Evolutionary conservation across 2,113 vertebrate species (phyloP), one percentile per base, ranked within the genome.

Genomic region (Peucedramus taeniatus): DNA sequence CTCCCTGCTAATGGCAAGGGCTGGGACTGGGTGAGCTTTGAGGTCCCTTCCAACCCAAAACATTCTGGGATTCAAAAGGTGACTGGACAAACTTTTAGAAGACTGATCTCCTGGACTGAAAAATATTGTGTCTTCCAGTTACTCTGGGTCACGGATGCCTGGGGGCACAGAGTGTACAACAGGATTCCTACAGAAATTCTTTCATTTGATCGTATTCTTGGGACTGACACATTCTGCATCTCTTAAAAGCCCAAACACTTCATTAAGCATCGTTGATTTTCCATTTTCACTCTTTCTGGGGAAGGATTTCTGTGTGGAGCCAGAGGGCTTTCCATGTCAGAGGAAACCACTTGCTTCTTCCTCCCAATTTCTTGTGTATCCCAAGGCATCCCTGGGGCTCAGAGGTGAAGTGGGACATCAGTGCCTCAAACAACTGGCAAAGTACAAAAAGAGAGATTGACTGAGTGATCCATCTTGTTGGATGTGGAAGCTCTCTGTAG

Each of bases 171-270:
- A 31, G 15, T 57, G 9, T 74, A 1, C 28, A 23, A 50, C 30
- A 49, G 35, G 42, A 76, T 49, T 77, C 80, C 87, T 83, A 28
- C 64, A 81, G 45, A 50, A 35, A 31, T 69, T 31, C 49, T 57
- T 56, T n/a, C 37, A 7, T 31, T 31, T 4, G 0, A 0, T 49
- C 0, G 0, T 39, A 1, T 90, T 59, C 83, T 61, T 79, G 61
- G 27, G 47, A 35, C 12, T 59, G 56, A 14, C 74, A 75, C 18
- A 23, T 83, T 78, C 75, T n/a, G 7, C 39, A 28, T 45, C 60
- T 79, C 70, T 50, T 61, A 39, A 71, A 88, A 87, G 65, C 74
- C 42, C 90, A 74, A 78, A 57, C 13, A 24, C 17, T 77, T 22
- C 13, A 4, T 57, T 3, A 4, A 11, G 47, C 49, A 26, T 59